Percentiles rank a stretch among this genome's conserved stretches.
Conservation (phyloP, 2,797 vertebrate genomes). For the Macrochelys suwanniensis region DNA sequence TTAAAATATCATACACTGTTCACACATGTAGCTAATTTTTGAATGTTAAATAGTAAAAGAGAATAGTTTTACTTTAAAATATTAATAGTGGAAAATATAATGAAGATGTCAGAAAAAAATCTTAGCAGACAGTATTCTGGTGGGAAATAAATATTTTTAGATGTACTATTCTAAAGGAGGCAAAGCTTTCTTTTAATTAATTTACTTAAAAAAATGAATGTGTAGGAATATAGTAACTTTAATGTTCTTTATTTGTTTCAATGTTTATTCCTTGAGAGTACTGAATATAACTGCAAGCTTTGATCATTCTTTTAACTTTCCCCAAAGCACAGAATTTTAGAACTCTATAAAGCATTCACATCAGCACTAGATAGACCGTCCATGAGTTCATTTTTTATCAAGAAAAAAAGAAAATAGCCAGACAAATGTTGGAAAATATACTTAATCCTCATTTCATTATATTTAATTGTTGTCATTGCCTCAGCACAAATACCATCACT, state of each 20-base stretch:
- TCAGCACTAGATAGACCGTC: neutral
- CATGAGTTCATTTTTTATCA: neutral
- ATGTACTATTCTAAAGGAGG: neutral
- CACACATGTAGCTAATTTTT: neutral
- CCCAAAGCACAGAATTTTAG: neutral
- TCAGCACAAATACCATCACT: neutral
- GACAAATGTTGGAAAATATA: neutral
- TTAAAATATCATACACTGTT: neutral
- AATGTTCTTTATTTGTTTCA: neutral
- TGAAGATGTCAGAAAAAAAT: neutral
- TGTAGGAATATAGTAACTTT: neutral
- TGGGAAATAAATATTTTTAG: neutral
- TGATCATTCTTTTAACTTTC: neutral
- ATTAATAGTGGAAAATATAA: neutral
- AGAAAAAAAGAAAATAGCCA: neutral
- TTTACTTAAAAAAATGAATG: neutral
- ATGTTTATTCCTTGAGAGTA: neutral
- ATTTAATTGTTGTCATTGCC: conserved; percentile 31
- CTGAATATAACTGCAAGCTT: neutral
- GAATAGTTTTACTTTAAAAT: neutral
- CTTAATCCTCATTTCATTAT: neutral
- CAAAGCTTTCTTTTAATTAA: neutral
- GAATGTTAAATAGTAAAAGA: neutral
- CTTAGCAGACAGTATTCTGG: neutral
- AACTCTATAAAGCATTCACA: neutral